Base-by-base conservation (phyloP, 2,888 invertebrate species). In the Timema podura region DNA sequence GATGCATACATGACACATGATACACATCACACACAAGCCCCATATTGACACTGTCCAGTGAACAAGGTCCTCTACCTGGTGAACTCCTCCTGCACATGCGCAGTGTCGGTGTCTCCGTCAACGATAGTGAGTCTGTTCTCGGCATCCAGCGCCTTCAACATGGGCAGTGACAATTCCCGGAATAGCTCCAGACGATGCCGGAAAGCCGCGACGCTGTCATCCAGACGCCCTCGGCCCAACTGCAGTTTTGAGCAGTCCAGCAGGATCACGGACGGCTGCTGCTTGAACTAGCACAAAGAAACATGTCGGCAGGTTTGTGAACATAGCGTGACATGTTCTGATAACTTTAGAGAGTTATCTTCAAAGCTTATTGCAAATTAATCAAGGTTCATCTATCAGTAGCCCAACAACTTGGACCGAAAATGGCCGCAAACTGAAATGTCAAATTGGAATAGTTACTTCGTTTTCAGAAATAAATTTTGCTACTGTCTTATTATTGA, bases 161-260 rank as follows among this genome's bases (percentile, higher is more conserved):
- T 93, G 1, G 95, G 95, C 75, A 96, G 83, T 0, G 94, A 92
- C 70, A 91, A 88, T 77, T 94, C 93, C 0, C 96, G 86, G 83
- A 96, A 96, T 72, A 93, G 86, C 80, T 93, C 93, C 67, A 96
- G 83, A 47, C 95, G 85, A 70, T 91, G 85, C 57, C 93, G 85
- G 81, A 95, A 94, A 0, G 95, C 93, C 9, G 92, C 91, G 45
- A 93, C 91, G 9, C 91, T 92, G 81, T 96, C 95, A 79, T 96
- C 96, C 13, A 92, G 84, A 47, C 93, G 83, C 0, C 93, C 92
- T 46, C 94, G 86, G 0, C 93, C 94, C 64, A 94, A 83, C 80
- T 95, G 93, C 71, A 95, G 85, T 81, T 96, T 96, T 0, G 95
- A 95, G 78, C 96, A 96, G 82, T 96, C 96, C 77, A 96, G 83